These are phyloP conservation scores for Eciton burchellii DNA, from an alignment of 1,140 invertebrate species.

Conservation along the genomic window DNA sequence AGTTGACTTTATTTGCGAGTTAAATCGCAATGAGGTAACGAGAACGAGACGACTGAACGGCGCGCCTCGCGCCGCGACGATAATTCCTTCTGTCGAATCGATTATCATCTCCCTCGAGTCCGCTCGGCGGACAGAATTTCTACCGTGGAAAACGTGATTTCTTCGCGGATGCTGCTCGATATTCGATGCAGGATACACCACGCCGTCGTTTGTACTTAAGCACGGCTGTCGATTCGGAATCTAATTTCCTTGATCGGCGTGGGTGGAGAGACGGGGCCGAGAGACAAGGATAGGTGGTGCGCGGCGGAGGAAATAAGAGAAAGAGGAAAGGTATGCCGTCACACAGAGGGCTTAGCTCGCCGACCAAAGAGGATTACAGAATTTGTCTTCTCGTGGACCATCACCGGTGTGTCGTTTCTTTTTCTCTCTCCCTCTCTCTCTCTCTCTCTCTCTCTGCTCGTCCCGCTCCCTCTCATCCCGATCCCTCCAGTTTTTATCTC, in stretches of 20 bases:
- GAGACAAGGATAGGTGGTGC: slow-evolving; percentile 64
- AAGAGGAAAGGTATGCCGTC: slow-evolving; percentile 80
- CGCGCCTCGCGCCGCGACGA: not conserved
- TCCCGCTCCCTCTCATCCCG: not conserved
- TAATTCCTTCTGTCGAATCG: not conserved
- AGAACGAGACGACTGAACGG: not conserved
- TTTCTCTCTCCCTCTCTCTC: not conserved
- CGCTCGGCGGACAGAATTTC: not conserved
- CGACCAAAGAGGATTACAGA: slow-evolving; percentile 85
- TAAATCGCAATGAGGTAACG: too few relatives aligned
- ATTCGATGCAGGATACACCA: slow-evolving; percentile 59
- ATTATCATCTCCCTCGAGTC: not conserved
- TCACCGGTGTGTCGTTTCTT: slow-evolving; percentile 68
- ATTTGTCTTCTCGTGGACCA: slow-evolving; percentile 81
- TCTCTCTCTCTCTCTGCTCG: not conserved
- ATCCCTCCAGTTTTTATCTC: slow-evolving; percentile 72
- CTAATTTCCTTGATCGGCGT: slow-evolving; percentile 78
- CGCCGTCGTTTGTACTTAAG: slow-evolving; percentile 74
- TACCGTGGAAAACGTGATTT: slow-evolving; percentile 12
- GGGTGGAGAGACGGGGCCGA: slow-evolving; percentile 68
- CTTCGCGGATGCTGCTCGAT: slow-evolving; percentile 41
- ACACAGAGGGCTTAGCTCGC: slow-evolving; percentile 83
- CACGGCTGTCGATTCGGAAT: slow-evolving; percentile 76
- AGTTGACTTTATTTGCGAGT: not conserved
- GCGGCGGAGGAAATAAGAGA: slow-evolving; percentile 74